These are phyloP conservation scores for Molorchus minor DNA, from an alignment of 2,888 invertebrate species.

Conservation along the genomic window DNA sequence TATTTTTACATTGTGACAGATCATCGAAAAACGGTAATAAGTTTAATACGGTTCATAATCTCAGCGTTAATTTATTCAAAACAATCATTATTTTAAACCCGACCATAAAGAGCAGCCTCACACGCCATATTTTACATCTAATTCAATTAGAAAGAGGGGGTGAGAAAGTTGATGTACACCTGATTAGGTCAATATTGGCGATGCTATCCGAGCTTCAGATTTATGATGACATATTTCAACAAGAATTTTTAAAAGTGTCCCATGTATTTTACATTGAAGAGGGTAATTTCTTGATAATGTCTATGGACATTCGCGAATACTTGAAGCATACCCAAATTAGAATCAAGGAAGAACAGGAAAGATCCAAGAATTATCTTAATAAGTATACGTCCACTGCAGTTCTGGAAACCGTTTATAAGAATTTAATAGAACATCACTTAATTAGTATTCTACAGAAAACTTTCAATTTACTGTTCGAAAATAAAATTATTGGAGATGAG, in stretches of 20 bases:
- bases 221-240: conserved; percentile 85
- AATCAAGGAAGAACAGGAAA: conserved; percentile 88
- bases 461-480: conserved; percentile 83
- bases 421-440: conserved; percentile 88
- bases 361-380: conserved; percentile 82
- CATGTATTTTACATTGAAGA: conserved; percentile 90
- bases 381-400: conserved; percentile 85
- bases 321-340: conserved; percentile 75
- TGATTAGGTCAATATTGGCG: conserved; percentile 88
- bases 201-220: conserved; percentile 96
- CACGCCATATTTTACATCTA: conserved; percentile 86
- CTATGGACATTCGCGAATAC: conserved; percentile 89
- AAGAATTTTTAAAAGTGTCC: conserved; percentile 87
- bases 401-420: conserved; percentile 87
- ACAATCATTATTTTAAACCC: conserved; percentile 88
- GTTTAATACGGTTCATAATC: conserved; percentile 89
- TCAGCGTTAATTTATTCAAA: conserved; percentile 92
- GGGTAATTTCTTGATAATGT: conserved; percentile 86
- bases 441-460: conserved; percentile 88
- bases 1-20: conserved; percentile 94
- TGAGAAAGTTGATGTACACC: conserved; percentile 83
- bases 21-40: conserved; percentile 90
- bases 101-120: conserved; percentile 84
- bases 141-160: conserved; percentile 92
- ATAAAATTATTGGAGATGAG: conserved; percentile 78